Evolutionary conservation across 2,113 vertebrate genomes (phyloP), one percentile per base, ranked within the genome.

Genomic region (Suncus etruscus): DNA sequence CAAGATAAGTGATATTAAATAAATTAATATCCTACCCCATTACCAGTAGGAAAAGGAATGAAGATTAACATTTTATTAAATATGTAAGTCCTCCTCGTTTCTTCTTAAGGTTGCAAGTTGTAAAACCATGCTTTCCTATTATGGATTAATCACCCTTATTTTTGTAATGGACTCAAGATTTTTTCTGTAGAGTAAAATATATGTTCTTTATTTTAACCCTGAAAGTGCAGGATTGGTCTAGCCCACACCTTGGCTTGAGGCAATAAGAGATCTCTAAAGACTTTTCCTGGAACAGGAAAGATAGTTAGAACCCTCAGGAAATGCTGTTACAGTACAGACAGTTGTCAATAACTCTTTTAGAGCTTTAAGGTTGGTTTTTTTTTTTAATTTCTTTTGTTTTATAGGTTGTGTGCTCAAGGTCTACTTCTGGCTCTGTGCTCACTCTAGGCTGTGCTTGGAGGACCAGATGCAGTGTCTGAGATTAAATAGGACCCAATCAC

Each of bases 51-150:
- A 25, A 31, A 11, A 76, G 85, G 27, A 3, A 3, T 25, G 12
- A 81, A 8, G 14, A 8, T 32, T 73, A 92, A 79, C 70, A 72
- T 94, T 80, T 31, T 82, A 11, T 47, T 90, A 83, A 66, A 74
- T 65, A 74, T 8, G 1, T 25, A 32, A 69, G 12, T 31, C 6
- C 27, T 79, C 6, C 5, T 58, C 47, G 50, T 72, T 89, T 7
- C 20, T 45, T 81, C 45, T 29, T 24, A 77, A 91, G 47, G 9
- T 18, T 50, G 1, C 8, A 63, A 69, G 12, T 48, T 85, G 3
- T 24, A 83, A 94, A 80, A 70, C 0, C 11, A 25, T 69, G 6
- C 51, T 83, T 88, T 63, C 54, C 51, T 32, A 1, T 14, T 39
- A 87, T 78, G 39, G 25, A 86, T n/a, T 48, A 82, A 66, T 69